Conservation (phyloP, 2,797 vertebrate species). For the Gymnoscopelus microlampas region DNA sequence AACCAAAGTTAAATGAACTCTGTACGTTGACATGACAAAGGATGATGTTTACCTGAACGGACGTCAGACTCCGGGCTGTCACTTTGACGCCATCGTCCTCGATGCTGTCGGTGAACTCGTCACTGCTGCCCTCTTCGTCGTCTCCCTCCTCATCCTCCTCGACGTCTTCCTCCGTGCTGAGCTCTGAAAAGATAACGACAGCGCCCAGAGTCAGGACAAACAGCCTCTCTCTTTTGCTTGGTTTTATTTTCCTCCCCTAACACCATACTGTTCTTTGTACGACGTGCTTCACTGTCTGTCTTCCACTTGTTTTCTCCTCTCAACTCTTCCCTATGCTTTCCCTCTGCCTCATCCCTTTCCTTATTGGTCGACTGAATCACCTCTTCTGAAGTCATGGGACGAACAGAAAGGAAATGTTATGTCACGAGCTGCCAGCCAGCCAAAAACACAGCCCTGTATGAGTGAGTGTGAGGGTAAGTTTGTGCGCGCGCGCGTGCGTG, state of each 20-base stretch:
- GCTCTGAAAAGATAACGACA: slow-evolving; percentile 72
- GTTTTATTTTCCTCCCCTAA: not conserved
- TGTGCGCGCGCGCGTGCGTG: slow-evolving; percentile 2
- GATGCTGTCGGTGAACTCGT: slow-evolving; percentile 85
- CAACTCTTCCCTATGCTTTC: slow-evolving; percentile 30
- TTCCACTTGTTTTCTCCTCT: slow-evolving; percentile 14
- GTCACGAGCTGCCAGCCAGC: slow-evolving; percentile 57
- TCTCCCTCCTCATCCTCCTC: slow-evolving; percentile 70
- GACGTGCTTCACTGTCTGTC: slow-evolving; percentile 1
- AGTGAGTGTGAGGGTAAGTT: not conserved
- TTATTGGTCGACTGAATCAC: slow-evolving; percentile 46
- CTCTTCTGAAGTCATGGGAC: slow-evolving; percentile 63
- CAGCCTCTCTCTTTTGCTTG: slow-evolving; percentile 1
- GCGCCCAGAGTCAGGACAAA: slow-evolving; percentile 27
- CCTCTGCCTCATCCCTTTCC: slow-evolving; percentile 4
- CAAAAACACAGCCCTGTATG: slow-evolving; percentile 46
- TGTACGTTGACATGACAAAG: not conserved
- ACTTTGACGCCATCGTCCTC: slow-evolving; percentile 82
- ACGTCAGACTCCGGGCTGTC: slow-evolving; percentile 63
- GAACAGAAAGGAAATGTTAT: slow-evolving; percentile 67
- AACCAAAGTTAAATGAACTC: not conserved
- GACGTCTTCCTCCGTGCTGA: slow-evolving; percentile 79
- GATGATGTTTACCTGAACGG: slow-evolving; percentile 61
- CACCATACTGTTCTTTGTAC: not conserved
- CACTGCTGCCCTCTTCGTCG: slow-evolving; percentile 75